Evolutionary conservation across 2,797 vertebrate genomes (phyloP), one percentile per base, ranked within the genome.

Genomic region (Typhlichthys eigenmanni): DNA sequence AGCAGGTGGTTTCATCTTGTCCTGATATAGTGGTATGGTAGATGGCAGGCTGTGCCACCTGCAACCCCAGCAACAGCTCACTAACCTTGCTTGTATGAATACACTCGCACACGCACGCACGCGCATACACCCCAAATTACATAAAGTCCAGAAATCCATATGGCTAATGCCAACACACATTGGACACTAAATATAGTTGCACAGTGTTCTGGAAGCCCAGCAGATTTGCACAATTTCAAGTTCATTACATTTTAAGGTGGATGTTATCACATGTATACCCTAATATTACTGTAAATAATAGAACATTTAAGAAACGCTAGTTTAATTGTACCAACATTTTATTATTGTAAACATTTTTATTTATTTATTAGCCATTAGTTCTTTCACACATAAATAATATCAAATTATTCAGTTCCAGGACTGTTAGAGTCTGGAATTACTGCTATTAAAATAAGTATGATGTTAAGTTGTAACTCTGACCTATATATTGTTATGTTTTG

Each of bases 31-130:
- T 72, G 51, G 76, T 64, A 58, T 5, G 49, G 66, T 85, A 88
- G 85, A 87, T 88, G 85, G 87, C 60, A 45, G 75, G 77, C 57
- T 1, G 1, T 24, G 65, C 79, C 89, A 91, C 85, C 84, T 87
- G 88, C 82, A 85, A 75, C 55, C 58, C 46, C 49, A 19, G 12
- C 55, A 75, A 82, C 78, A 80, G 58, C 71, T 70, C 58, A 43
- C 60, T 79, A 72, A 76, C 74, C 65, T 49, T 54, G 47, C 29
- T 38, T 48, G 14, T 50, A 46, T 46, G 47, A 38, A 62, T 24
- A 24, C 59, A 55, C 65, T 47, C 47, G 43, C 49, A 32, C n/a
- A 62, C 52, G 55, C 47, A 51, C 55, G 29, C 16, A 55, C 6
- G 47, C 29, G 63, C 14, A 66, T 48, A 47, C 62, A 60, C 5